Conservation (phyloP, 2,888 invertebrate genomes). For the Lydus trimaculatus region DNA sequence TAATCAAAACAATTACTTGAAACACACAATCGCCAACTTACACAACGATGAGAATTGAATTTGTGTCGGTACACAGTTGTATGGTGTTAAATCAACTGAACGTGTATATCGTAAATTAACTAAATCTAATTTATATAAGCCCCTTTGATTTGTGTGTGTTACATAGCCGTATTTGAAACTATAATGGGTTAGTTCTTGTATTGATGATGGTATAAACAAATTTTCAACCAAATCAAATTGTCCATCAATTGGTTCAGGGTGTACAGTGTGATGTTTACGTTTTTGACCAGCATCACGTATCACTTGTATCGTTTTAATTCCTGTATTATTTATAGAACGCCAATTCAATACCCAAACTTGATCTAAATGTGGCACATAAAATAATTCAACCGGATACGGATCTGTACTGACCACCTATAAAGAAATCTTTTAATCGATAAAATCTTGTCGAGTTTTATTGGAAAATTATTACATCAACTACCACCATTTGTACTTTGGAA, state of each 20-base stretch:
- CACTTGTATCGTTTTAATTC: slow-evolving; percentile 74
- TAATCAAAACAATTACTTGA: not conserved
- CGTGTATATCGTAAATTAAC: slow-evolving; percentile 74
- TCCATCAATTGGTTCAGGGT: slow-evolving; percentile 77
- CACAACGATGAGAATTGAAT: slow-evolving; percentile 76
- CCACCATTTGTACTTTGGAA: slow-evolving; percentile 75
- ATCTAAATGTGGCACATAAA: slow-evolving; percentile 74
- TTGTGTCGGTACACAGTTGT: slow-evolving; percentile 75
- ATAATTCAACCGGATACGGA: slow-evolving; percentile 73
- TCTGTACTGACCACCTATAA: slow-evolving; percentile 71
- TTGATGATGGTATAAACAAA: slow-evolving; percentile 68
- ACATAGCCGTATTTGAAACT: slow-evolving; percentile 77
- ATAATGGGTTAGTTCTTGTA: slow-evolving; percentile 64
- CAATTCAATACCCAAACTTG: slow-evolving; percentile 80
- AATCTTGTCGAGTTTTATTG: no score
- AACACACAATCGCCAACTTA: slow-evolving; percentile 61
- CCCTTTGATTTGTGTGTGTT: slow-evolving; percentile 74
- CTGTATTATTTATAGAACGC: slow-evolving; percentile 66
- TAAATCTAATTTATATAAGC: slow-evolving; percentile 76
- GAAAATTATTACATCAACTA: slow-evolving; percentile 68
- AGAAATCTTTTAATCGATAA: not conserved
- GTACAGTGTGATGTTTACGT: slow-evolving; percentile 74
- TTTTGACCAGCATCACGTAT: slow-evolving; percentile 76
- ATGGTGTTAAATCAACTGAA: slow-evolving; percentile 74
- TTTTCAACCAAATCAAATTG: slow-evolving; percentile 76